Base-by-base conservation (phyloP, 2,113 vertebrate species). In the Mormyrus lacerda region DNA sequence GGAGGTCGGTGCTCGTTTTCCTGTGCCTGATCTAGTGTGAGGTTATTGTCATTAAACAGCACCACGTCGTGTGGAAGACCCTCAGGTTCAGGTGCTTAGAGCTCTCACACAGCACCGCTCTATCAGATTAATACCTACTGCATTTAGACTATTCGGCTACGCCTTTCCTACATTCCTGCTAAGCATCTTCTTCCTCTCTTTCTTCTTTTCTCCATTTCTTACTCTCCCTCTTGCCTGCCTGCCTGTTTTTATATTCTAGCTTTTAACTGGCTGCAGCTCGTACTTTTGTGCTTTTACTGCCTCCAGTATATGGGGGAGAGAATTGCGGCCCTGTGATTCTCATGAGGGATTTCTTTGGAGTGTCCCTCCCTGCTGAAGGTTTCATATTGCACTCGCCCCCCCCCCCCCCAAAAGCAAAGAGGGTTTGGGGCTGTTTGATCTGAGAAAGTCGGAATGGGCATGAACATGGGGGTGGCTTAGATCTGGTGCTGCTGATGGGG, bases 1-100 rank as follows among this genome's bases (percentile, higher is more conserved):
- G 94, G 97, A 97, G 97, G 97, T 97, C 92, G 94, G 96, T 90
- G 84, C 7, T 24, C 11, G 3, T 15, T 42, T 55, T 82, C 11
- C n/a, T 11, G 19, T 44, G 48, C 50, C 69, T 17, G 35, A 21
- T 84, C 3, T 1, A 42, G n/a, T 65, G 61, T 27, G 24, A 65
- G 61, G 8, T 27, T 31, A 27, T 27, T 3, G n/a, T 61, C 24
- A 65, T 31, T 27, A 65, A 65, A 65, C 61, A 0, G 24, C 61
- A 65, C 61, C 1, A n/a, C 9, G 9, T 65, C 58, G 1, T 3
- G 11, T 3, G n/a, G 8, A 65, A 27, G n/a, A 11, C n/a, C 27
- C 61, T 31, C n/a, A 1, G 27, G n/a, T 31, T 65, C 61, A 11
- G 61, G n/a, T 31, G n/a, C 61, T 31, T 31, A 31, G 9, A 65